Evolutionary conservation across 2,888 invertebrate genomes (phyloP), one percentile per base, ranked within the genome.

Genomic region (Tetrapedia diversipes): DNA sequence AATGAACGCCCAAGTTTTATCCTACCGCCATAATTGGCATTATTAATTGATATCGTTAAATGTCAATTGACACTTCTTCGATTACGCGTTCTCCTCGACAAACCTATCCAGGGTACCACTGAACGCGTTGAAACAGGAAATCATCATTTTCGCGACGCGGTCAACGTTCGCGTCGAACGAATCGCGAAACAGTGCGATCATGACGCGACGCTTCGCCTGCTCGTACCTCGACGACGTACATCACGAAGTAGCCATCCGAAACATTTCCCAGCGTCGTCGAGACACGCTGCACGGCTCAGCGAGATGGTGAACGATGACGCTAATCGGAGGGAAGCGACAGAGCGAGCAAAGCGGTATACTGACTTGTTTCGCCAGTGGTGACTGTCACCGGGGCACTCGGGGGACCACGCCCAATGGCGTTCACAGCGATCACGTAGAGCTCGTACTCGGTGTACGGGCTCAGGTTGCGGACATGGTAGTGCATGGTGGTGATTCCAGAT

Each of bases 281-380:
- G n/a, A n/a, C n/a, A n/a, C n/a, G n/a, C n/a, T n/a, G n/a, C n/a
- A n/a, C n/a, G n/a, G n/a, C n/a, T n/a, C n/a, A n/a, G n/a, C n/a
- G n/a, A n/a, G 37, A 37, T 39, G 54, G 32, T 47, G 27, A 11
- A 4, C 19, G 32, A 3, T 39, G 32, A 1, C 0, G 57, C 4
- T 32, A 19, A 51, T n/a, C n/a, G n/a, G 51, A 27, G n/a, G 37
- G 6, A 59, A 29, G 11, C 11, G 29, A 39, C 16, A 47, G 16
- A 7, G 10, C 22, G 10, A 54, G 32, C 49, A 49, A 66, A 47
- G 43, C 16, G 27, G 57, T 54, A 67, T 79, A 93, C 94, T 93
- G 95, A 99, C 98, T 97, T 94, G 98, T 97, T 95, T 98, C 98
- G 89, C 98, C 98, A 29, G 99, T 99, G 83, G 98, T 98, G 88